Percentiles rank a stretch among this genome's conserved stretches.
Evolutionary conservation across 2,113 vertebrate species (phyloP).

Genomic region (Gasterosteus nipponicus): DNA sequence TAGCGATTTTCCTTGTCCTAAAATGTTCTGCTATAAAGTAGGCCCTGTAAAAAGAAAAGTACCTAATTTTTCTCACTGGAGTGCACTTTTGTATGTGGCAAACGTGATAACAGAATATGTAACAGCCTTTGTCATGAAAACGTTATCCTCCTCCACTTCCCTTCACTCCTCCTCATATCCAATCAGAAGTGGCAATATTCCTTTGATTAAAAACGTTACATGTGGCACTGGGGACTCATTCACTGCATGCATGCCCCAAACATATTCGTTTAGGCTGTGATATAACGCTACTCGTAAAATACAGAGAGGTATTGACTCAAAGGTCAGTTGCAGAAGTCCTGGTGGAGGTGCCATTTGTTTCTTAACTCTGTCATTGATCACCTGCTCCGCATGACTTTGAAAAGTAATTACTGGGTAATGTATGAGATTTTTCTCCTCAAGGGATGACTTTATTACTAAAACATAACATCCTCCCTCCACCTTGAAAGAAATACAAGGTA

Average conservation of each 20-base stretch:
- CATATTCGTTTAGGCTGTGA: slow-evolving; percentile 40
- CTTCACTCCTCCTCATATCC: neutral
- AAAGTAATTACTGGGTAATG: slow-evolving; percentile 71
- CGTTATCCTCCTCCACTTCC: neutral
- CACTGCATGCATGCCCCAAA: neutral
- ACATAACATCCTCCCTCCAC: slow-evolving; percentile 53
- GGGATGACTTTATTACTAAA: slow-evolving; percentile 62
- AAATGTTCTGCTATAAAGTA: slow-evolving; percentile 16
- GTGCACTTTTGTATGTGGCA: neutral
- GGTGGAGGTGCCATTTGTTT: slow-evolving; percentile 57
- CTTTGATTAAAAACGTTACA: slow-evolving; percentile 38
- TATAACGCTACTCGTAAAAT: slow-evolving; percentile 43
- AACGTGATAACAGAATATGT: neutral
- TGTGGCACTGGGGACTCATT: slow-evolving; percentile 1
- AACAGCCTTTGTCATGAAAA: neutral
- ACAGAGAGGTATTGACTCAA: slow-evolving; percentile 55
- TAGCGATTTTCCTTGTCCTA: slow-evolving; percentile 23
- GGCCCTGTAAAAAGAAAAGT: neutral
- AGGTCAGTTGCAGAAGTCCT: slow-evolving; percentile 57
- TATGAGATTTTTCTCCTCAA: slow-evolving; percentile 51
- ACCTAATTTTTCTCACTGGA: neutral
- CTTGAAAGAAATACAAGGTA: slow-evolving; percentile 42
- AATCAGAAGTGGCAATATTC: slow-evolving; percentile 27
- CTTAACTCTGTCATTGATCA: slow-evolving; percentile 62
- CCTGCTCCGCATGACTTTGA: slow-evolving; percentile 56